phyloP scores from a whole-genome alignment of 2,888 invertebrate genomes.

The Athalia cordata region DNA sequence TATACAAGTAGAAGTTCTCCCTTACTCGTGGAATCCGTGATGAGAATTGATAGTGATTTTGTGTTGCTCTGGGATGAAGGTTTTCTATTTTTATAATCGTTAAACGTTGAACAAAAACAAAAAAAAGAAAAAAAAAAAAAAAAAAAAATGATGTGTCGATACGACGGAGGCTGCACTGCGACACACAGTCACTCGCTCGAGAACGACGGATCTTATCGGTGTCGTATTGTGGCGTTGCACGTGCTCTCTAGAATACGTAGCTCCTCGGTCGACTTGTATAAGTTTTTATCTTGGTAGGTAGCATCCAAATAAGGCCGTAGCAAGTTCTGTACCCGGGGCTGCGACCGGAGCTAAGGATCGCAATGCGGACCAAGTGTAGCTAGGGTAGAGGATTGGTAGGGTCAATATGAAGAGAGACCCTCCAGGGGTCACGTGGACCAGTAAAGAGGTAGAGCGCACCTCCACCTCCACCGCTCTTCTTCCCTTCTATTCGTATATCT shows the following conservation, averaged over 20 bases:
- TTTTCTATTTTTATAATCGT: no score
- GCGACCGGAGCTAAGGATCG: slow-evolving; percentile 1
- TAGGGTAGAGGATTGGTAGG: slow-evolving; percentile 44
- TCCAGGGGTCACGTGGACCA: slow-evolving; percentile 60
- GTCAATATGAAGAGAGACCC: slow-evolving; percentile 63
- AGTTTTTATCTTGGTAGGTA: slow-evolving; percentile 27
- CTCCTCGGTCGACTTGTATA: slow-evolving; percentile 1
- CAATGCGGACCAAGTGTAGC: not conserved
- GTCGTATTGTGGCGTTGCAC: no score
- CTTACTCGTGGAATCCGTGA: no score
- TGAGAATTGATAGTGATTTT: not conserved
- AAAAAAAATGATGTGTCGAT: slow-evolving; percentile 1
- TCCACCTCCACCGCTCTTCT: slow-evolving; percentile 25
- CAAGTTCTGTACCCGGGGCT: not conserved
- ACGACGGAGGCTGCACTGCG: no score
- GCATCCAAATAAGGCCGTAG: slow-evolving; percentile 31
- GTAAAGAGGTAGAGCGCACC: slow-evolving; percentile 56
- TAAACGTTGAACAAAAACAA: not conserved
- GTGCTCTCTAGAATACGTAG: no score
- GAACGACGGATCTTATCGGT: slow-evolving; percentile 39
- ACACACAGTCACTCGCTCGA: no score
- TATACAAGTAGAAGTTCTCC: no score
- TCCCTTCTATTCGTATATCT: slow-evolving; percentile 54
- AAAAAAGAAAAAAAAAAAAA: not conserved
- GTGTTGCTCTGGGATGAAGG: no score